Evolutionary conservation across 2,888 invertebrate species (phyloP).

Genomic region (Villa cingulata): DNA sequence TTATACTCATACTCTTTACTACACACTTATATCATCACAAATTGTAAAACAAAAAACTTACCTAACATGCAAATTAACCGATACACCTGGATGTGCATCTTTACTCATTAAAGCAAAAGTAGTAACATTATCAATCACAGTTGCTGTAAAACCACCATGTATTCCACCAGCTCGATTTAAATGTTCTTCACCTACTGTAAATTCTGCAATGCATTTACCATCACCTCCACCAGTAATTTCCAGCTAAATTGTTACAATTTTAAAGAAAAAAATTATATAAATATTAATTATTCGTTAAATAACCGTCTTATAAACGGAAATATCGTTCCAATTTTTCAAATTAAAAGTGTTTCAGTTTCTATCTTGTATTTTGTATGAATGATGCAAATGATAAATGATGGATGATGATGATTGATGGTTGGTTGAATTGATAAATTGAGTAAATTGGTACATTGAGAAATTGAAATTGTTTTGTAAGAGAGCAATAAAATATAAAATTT

Average conservation of each 20-base stretch:
- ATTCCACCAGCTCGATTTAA: slow-evolving; percentile 61
- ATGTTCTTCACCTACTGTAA: slow-evolving; percentile 59
- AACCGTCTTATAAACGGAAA: too few relatives aligned
- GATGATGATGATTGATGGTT: too few relatives aligned
- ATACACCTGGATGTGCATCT: slow-evolving; percentile 55
- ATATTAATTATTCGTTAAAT: not conserved
- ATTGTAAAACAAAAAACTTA: slow-evolving; percentile 37
- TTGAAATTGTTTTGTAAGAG: too few relatives aligned
- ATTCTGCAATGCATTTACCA: slow-evolving; percentile 61
- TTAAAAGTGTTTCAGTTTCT: too few relatives aligned
- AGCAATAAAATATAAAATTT: too few relatives aligned
- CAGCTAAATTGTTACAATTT: slow-evolving; percentile 18
- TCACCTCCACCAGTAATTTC: slow-evolving; percentile 42
- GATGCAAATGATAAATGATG: too few relatives aligned
- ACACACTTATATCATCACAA: too few relatives aligned
- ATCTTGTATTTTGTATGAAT: too few relatives aligned
- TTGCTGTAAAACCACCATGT: slow-evolving; percentile 77
- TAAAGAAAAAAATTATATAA: not conserved
- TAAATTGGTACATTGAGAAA: too few relatives aligned
- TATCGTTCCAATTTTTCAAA: too few relatives aligned
- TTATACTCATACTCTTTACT: too few relatives aligned
- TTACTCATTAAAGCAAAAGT: slow-evolving; percentile 63
- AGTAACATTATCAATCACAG: slow-evolving; percentile 57
- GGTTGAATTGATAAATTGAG: too few relatives aligned
- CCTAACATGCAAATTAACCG: slow-evolving; percentile 71